These are phyloP conservation scores for Apteryx owenii DNA, from an alignment of 2,113 vertebrate genomes.

Conservation along the genomic window DNA sequence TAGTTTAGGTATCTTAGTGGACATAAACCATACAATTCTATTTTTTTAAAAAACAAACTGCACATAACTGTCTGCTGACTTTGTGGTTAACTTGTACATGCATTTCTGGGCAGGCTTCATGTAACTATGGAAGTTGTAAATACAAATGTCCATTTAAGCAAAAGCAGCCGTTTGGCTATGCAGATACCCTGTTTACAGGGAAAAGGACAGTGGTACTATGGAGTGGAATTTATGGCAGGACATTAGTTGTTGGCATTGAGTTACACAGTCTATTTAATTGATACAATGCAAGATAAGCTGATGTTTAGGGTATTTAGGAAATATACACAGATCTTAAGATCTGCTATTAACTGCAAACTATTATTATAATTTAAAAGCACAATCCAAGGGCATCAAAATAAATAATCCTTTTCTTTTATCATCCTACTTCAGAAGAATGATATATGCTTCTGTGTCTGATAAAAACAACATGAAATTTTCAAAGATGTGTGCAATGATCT, in stretches of 20 bases:
- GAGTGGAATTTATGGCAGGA: background rate
- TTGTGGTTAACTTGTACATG: background rate
- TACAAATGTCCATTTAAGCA: background rate
- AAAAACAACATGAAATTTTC: too few relatives aligned
- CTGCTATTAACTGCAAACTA: background rate
- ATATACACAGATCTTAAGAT: background rate
- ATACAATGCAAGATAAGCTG: background rate
- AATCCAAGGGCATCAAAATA: background rate
- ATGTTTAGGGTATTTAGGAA: background rate
- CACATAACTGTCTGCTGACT: background rate
- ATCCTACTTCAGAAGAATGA: background rate
- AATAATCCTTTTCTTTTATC: background rate
- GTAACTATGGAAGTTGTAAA: background rate
- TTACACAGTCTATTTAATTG: background rate
- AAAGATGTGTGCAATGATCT: background rate
- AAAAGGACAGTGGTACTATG: background rate
- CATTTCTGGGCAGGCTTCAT: background rate
- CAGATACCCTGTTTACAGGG: background rate
- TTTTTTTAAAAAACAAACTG: background rate
- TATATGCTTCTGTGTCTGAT: background rate
- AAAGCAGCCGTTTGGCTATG: background rate
- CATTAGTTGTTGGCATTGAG: background rate
- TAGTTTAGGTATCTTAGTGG: background rate
- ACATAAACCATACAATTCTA: slow-evolving; percentile 3
- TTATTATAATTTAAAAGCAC: background rate